Evolutionary conservation across 2,113 vertebrate genomes (phyloP).

Genomic region (Verasper variegatus): DNA sequence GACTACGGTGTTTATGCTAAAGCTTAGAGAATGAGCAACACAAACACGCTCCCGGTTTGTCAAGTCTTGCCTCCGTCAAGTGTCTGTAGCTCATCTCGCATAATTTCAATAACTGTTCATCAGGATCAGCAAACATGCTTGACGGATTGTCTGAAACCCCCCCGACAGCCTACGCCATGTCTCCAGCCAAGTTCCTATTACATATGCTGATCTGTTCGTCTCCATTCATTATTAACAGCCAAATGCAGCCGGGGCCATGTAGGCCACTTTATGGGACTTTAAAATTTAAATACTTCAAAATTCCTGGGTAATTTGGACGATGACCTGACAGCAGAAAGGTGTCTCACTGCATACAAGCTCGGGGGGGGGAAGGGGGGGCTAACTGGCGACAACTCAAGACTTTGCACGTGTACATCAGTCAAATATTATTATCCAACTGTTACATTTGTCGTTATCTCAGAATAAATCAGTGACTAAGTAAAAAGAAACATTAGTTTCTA

Average conservation of each 20-base stretch:
- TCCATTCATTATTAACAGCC: conserved; percentile 82
- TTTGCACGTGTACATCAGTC: background rate
- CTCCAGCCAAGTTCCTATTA: conserved; percentile 74
- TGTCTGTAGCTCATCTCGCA: conserved; percentile 31
- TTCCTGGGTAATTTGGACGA: conserved; percentile 73
- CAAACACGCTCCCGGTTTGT: conserved; percentile 41
- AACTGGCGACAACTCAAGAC: background rate
- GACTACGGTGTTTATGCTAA: background rate
- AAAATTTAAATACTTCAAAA: conserved; percentile 83
- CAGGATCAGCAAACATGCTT: conserved; percentile 53
- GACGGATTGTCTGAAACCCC: conserved; percentile 57
- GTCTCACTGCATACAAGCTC: conserved; percentile 39
- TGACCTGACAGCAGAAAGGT: conserved; percentile 69
- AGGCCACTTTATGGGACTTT: conserved; percentile 81
- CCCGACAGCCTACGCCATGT: conserved; percentile 53
- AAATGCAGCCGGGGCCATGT: conserved; percentile 74
- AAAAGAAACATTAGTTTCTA: background rate
- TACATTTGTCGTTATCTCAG: conserved; percentile 11
- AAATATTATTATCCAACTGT: conserved; percentile 12
- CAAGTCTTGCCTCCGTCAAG: conserved; percentile 33
- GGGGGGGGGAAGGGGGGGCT: background rate
- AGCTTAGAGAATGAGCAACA: background rate
- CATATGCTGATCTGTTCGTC: conserved; percentile 78
- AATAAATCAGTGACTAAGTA: background rate
- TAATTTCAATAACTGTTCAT: conserved; percentile 48